A percentile compares a stretch with the other conserved stretches of the same genome.
These are phyloP conservation scores for Sesamia nonagrioides DNA, from an alignment of 1,140 invertebrate species.

Conservation along the genomic window DNA sequence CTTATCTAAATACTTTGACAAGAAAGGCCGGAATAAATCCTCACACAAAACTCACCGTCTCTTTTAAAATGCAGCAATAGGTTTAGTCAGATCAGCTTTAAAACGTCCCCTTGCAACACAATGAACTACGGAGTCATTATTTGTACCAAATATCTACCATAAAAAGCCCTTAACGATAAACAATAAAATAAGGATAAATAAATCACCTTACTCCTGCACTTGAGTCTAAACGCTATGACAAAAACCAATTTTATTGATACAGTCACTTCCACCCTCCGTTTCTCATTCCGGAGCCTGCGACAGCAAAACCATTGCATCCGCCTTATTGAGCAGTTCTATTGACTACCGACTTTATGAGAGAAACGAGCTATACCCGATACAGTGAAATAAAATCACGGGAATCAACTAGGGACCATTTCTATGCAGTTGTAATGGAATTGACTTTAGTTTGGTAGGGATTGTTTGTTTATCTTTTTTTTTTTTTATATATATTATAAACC, in stretches of 20 bases:
- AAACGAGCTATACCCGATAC: not conserved
- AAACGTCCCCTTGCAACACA: too few species aligned
- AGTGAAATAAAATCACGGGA: conserved; percentile 27
- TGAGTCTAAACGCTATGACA: not conserved
- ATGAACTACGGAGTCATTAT: too few species aligned
- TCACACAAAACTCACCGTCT: too few species aligned
- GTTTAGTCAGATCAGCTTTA: too few species aligned
- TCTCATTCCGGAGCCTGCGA: conserved; percentile 7
- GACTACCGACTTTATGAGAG: conserved; percentile 24
- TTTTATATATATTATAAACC: too few species aligned
- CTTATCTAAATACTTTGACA: too few species aligned
- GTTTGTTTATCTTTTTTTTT: too few species aligned
- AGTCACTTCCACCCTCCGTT: conserved; percentile 16
- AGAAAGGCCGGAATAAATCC: too few species aligned
- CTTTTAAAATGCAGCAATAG: too few species aligned
- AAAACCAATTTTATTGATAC: conserved; percentile 10
- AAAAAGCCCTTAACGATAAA: not conserved
- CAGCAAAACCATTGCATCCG: conserved; percentile 26
- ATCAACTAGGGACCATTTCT: not conserved
- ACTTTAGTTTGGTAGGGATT: not conserved
- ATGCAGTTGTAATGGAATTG: not conserved
- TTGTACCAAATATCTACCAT: not conserved
- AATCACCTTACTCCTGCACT: not conserved
- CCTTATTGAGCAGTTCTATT: conserved; percentile 38
- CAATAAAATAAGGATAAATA: not conserved